Evolutionary conservation across 1,140 invertebrate genomes (phyloP).

Genomic region (Calosoma granatense): DNA sequence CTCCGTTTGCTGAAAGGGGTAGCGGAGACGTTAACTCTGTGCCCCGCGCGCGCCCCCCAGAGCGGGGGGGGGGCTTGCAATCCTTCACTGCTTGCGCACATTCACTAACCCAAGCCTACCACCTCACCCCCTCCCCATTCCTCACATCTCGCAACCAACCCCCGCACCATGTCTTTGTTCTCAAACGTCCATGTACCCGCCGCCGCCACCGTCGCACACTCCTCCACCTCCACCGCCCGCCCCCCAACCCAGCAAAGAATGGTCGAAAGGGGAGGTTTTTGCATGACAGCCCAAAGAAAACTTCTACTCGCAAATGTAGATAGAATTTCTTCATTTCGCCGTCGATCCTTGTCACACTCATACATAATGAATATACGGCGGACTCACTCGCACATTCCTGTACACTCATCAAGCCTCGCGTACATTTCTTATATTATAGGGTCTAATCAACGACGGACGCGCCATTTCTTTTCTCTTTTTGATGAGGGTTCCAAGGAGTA

Average conservation of each 20-base stretch:
- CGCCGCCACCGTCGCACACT: neutral
- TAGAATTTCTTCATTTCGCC: constrained; percentile 27
- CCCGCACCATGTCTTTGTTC: no score
- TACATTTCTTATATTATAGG: constrained; percentile 23
- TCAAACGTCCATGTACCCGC: neutral
- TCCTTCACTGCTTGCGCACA: no score
- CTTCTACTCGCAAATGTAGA: constrained; percentile 24
- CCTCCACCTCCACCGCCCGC: neutral
- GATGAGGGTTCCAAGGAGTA: constrained; percentile 13
- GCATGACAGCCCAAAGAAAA: constrained; percentile 26
- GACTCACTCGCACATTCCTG: constrained; percentile 13
- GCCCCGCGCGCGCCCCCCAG: no score
- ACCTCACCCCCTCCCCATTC: neutral
- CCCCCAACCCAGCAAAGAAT: constrained; percentile 7
- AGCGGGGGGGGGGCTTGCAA: no score
- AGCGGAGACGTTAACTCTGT: neutral
- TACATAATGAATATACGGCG: constrained; percentile 12
- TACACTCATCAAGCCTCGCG: constrained; percentile 23
- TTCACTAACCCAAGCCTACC: no score
- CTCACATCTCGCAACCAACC: no score
- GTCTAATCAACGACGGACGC: constrained; percentile 22
- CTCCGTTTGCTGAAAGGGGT: constrained; percentile 25
- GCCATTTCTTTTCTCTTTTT: constrained; percentile 19
- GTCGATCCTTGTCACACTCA: constrained; percentile 13
- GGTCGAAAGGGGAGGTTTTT: constrained; percentile 21